Evolutionary conservation across 1,140 invertebrate genomes (phyloP).

Genomic region (Penaeus vannamei): DNA sequence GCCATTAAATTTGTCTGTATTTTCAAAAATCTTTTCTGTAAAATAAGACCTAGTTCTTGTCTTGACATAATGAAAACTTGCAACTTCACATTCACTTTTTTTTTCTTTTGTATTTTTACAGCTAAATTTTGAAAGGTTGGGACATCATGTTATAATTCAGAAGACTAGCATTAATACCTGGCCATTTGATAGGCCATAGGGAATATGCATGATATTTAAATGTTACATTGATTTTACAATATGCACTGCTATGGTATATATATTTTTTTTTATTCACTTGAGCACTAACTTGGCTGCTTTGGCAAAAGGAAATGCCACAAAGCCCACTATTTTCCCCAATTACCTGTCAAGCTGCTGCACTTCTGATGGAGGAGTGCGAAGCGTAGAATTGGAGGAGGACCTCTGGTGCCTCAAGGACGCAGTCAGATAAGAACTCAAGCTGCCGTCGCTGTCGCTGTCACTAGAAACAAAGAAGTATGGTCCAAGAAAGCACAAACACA

Average conservation of each 20-base stretch:
- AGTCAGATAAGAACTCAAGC: slow-evolving; percentile 67
- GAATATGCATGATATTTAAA: too few species aligned
- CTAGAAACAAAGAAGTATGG: slow-evolving; percentile 66
- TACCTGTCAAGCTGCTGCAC: slow-evolving; percentile 62
- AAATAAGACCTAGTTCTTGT: neutral
- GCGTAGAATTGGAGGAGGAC: slow-evolving; percentile 58
- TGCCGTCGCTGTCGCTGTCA: slow-evolving; percentile 66
- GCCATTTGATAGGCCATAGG: too few species aligned
- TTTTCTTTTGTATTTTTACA: neutral
- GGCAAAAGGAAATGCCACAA: neutral
- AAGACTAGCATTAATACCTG: too few species aligned
- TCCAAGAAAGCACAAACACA: slow-evolving; percentile 57
- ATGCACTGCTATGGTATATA: too few species aligned
- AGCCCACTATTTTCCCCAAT: neutral
- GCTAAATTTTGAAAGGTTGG: neutral
- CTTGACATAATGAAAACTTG: too few species aligned
- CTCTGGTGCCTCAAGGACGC: slow-evolving; percentile 57
- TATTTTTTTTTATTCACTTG: too few species aligned
- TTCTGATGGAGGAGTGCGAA: slow-evolving; percentile 57
- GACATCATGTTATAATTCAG: neutral
- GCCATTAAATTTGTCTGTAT: neutral
- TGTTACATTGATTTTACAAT: too few species aligned
- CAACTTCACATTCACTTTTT: neutral
- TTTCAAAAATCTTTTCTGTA: neutral
- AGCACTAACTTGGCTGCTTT: too few species aligned